phyloP scores from a whole-genome alignment of 2,797 vertebrate genomes.

The Periparus ater region DNA sequence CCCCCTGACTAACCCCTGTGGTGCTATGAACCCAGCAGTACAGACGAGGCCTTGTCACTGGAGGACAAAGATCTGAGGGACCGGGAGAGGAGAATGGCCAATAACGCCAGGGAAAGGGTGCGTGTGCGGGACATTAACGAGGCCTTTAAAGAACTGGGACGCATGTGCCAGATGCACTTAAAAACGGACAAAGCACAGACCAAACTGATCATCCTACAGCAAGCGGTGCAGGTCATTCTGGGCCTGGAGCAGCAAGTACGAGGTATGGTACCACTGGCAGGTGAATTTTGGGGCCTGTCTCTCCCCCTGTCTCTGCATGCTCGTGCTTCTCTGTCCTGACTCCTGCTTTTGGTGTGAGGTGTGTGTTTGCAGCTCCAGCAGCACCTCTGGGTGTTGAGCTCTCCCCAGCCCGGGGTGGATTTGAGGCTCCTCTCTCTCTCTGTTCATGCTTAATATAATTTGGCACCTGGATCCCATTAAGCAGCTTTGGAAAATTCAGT shows the following conservation, averaged over 20 bases:
- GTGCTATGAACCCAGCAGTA: conserved; percentile 83
- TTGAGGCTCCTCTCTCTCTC: not conserved
- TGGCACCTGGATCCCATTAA: not conserved
- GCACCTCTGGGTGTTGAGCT: not conserved
- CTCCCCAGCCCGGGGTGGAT: rapidly evolving
- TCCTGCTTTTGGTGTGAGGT: not conserved
- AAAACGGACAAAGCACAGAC: conserved; percentile 99
- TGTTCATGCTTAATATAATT: not conserved
- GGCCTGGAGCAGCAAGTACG: conserved; percentile 99
- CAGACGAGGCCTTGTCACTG: conserved; percentile 92
- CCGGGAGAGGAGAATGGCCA: conserved; percentile 94
- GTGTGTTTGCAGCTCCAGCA: not conserved
- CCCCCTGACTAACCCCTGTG: conserved; percentile 75
- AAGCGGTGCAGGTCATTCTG: conserved; percentile 99
- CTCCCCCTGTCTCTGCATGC: not conserved
- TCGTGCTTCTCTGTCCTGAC: not conserved
- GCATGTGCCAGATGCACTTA: conserved; percentile 98
- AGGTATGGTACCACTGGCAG: conserved; percentile 87
- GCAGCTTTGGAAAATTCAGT: conserved; percentile 6
- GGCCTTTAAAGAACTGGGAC: conserved; percentile 99
- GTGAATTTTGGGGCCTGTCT: conserved; percentile 37
- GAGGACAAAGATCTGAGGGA: conserved; percentile 99
- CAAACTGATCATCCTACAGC: conserved; percentile 98
- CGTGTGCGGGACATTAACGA: conserved; percentile 99
- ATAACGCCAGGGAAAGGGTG: conserved; percentile 97